Evolutionary conservation across 2,797 vertebrate genomes (phyloP), one percentile per base, ranked within the genome.

Genomic region (Pachyuromys duprasi): DNA sequence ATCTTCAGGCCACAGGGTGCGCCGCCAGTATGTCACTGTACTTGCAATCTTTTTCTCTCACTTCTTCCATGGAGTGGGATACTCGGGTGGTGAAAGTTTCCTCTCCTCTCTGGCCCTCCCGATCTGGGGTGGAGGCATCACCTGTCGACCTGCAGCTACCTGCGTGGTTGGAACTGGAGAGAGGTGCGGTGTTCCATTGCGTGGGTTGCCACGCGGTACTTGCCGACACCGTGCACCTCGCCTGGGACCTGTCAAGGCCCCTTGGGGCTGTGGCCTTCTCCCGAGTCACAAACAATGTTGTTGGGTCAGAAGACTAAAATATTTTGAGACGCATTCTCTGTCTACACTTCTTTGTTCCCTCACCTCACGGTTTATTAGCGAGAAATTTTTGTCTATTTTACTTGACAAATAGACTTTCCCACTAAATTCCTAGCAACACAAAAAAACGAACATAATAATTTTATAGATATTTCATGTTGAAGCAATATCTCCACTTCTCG

Each of bases 151-250:
- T 14, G 0, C 91, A 11, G 53, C 69, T 36, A 67, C 62, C 2
- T 0, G 55, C 0, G 5, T 92, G 95, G 24, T 76, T 76, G 81
- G 92, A 91, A 60, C 92, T 88, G 0, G 70, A 97, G 55, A 63
- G 94, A 0, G 97, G 97, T 33, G 96, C 95, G 0, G 98, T 99
- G 69, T 98, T 99, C 28, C 99, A 99, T 15, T 99, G 99, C 76
- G 74, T 94, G 2, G 74, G 94, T 0, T 99, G 99, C 96, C 98
- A 98, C 97, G 74, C 98, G 0, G 98, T 99, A 55, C 79, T 99
- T 55, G 98, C 98, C 0, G 99, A 99, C 97, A 99, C 99, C 0
- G 78, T 99, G 45, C 94, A 98, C 0, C 94, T 99, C 0, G 99
- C 99, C 88, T 99, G 99, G 62, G 98, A 99, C 36, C 70, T 98